Base-by-base conservation (phyloP, 2,888 invertebrate species). In the Andrena hattorfiana region DNA sequence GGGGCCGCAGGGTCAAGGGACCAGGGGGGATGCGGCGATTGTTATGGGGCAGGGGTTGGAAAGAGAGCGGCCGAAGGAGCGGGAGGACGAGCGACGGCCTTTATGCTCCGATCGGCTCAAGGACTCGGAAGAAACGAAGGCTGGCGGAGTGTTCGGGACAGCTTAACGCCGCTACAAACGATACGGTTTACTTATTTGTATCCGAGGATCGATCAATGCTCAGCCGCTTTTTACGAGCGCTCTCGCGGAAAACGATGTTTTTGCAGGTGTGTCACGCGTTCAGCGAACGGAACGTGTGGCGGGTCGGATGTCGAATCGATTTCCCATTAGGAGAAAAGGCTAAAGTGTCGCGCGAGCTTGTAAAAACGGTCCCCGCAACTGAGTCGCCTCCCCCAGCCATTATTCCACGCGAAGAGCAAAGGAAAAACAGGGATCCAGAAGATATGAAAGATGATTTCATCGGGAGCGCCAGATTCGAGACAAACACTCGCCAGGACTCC, bases 91-190 rank as follows among this genome's bases (percentile, higher is more conserved):
- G 13, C 54, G n/a, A 8, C 35, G 60, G 59, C 59, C 77, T 77
- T 81, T 81, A 64, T 81, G 66, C 42, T 66, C 8, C 64, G 32
- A 81, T 66, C 64, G 51, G 32, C 64, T 30, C 28, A 56, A 70
- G 74, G 82, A 81, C 81, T 81, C 74, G 64, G 59, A 79, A 71
- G 80, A 71, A 81, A 80, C 66, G 67, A 32, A 72, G 32, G 60
- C 60, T 59, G 69, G 64, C 70, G 72, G 23, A 81, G 67, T 60
- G 81, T 73, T 69, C 71, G 16, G 51, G 66, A 28, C 71, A 80
- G 80, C 66, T 81, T 67, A 79, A 71, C 71, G 60, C 67, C 20
- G 62, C 32, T 67, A 66, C 67, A 71, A 79, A 79, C 80, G 59
- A 64, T 54, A 74, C 63, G 69, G 68, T 66, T 81, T 81, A 74